These are phyloP conservation scores for Trissolcus basalis DNA, from an alignment of 1,140 invertebrate genomes.

Conservation along the genomic window DNA sequence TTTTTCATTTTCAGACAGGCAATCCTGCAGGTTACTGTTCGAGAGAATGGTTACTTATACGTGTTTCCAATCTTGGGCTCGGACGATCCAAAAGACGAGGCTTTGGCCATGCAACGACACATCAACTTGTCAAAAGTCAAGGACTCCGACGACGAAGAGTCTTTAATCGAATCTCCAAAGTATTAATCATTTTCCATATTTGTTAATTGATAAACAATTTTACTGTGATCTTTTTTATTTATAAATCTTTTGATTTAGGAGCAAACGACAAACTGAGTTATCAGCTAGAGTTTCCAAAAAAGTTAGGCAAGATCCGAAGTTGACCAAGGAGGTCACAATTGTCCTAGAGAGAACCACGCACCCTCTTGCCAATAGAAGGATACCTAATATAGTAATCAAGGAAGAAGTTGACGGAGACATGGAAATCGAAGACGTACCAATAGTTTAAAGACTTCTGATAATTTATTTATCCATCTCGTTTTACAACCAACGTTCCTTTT, in stretches of 20 bases:
- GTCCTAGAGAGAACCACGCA: neutral
- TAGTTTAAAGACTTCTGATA: neutral
- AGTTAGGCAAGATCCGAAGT: too few relatives aligned
- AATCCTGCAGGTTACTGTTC: constrained; percentile 16
- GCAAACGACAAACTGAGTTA: too few relatives aligned
- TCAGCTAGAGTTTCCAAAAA: too few relatives aligned
- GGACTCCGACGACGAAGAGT: constrained; percentile 3
- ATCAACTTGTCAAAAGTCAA: constrained; percentile 2
- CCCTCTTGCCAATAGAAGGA: neutral
- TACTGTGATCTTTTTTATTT: neutral
- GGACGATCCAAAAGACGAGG: constrained; percentile 26
- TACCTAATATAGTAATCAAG: neutral
- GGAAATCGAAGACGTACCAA: constrained; percentile 3
- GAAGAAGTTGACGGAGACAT: neutral
- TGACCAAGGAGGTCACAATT: neutral
- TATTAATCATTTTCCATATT: too few relatives aligned
- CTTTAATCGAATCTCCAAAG: constrained; percentile 1
- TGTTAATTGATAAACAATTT: neutral
- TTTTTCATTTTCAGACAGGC: constrained; percentile 20
- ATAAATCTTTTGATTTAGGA: neutral
- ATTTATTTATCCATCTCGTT: too few relatives aligned
- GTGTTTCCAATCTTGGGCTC: constrained; percentile 39
- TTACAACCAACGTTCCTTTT: too few relatives aligned
- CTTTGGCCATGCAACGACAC: constrained; percentile 13
- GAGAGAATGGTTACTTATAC: constrained; percentile 23